Conservation (phyloP, 2,797 vertebrate genomes). For the Sitta carolinensis region DNA sequence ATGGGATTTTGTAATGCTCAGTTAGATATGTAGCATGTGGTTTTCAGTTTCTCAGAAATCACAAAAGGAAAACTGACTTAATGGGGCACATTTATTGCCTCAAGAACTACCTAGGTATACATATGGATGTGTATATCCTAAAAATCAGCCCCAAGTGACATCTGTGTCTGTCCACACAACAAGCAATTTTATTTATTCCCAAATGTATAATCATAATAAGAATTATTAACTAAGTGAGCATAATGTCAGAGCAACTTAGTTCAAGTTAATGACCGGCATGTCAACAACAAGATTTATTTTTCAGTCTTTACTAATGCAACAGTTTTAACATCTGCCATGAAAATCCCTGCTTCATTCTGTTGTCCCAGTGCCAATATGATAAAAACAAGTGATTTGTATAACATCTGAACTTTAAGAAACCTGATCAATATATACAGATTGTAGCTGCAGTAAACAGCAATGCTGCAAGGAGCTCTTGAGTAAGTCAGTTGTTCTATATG, state of each 20-base stretch:
- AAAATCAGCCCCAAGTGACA: background rate
- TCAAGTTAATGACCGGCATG: background rate
- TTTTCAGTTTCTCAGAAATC: background rate
- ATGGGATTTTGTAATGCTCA: background rate
- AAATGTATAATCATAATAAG: background rate
- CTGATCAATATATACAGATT: background rate
- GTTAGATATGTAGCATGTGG: background rate
- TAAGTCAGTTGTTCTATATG: background rate
- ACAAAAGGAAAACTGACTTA: background rate
- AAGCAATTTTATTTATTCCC: background rate
- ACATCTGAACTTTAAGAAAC: background rate
- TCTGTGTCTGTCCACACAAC: background rate
- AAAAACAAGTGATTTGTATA: background rate
- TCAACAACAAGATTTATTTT: background rate
- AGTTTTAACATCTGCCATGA: background rate
- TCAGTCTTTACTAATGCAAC: background rate
- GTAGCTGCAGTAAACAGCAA: background rate
- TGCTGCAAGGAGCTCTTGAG: background rate
- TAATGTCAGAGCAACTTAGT: background rate
- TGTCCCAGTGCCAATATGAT: background rate
- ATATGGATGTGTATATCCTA: background rate
- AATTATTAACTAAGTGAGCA: background rate
- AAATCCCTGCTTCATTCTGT: background rate
- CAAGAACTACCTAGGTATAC: background rate
- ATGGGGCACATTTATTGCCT: background rate